Conservation (phyloP, 2,113 vertebrate genomes). For the Rhinogobius similis region DNA sequence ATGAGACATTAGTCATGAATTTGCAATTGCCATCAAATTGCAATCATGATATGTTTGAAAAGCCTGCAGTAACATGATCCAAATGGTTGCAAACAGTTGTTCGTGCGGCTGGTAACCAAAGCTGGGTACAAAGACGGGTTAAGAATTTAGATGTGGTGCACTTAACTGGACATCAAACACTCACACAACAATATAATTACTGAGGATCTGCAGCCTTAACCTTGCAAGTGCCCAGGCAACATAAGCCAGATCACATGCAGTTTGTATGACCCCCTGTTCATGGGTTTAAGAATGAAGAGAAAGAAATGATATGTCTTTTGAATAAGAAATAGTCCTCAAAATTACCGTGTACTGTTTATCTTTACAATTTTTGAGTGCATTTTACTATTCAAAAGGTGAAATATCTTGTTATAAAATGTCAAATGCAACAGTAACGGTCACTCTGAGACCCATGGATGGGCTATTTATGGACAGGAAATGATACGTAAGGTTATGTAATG, state of each 20-base stretch:
- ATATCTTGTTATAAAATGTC: too few species aligned
- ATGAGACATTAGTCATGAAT: background rate
- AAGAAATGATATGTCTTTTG: too few species aligned
- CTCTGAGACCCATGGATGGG: too few species aligned
- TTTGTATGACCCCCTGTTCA: background rate
- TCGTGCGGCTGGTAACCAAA: conserved; percentile 1
- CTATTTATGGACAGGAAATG: too few species aligned
- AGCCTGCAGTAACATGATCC: background rate
- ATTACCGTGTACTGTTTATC: too few species aligned
- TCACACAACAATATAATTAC: conserved; percentile 8
- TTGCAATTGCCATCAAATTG: background rate
- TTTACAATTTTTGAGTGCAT: too few species aligned
- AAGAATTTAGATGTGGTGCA: conserved; percentile 10
- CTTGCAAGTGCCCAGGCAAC: background rate
- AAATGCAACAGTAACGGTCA: too few species aligned
- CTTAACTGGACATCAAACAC: conserved; percentile 1
- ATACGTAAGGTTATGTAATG: too few species aligned
- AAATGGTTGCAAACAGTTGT: background rate
- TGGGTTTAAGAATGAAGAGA: too few species aligned
- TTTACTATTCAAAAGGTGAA: too few species aligned
- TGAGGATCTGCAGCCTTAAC: background rate
- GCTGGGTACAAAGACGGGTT: background rate
- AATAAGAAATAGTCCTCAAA: too few species aligned
- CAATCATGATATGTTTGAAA: background rate
- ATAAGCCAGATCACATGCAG: background rate